These are phyloP conservation scores for Acrossocheilus wenchowensis DNA, from an alignment of 2,797 vertebrate species.

Conservation along the genomic window DNA sequence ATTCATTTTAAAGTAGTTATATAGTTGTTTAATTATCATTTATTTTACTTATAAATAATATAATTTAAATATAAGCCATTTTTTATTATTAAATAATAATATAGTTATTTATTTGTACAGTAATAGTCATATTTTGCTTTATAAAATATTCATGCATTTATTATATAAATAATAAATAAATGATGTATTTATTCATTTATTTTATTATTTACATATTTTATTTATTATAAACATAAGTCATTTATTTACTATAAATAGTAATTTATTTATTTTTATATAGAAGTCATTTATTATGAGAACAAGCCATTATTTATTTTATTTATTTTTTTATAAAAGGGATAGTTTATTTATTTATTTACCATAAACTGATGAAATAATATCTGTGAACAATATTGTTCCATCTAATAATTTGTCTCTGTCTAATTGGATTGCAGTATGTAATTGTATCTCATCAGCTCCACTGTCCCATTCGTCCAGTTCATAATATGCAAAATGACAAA, in stretches of 20 bases:
- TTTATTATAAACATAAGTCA: not conserved
- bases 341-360: too few species aligned
- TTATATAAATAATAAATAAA: not conserved
- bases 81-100: not conserved
- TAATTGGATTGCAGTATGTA: not conserved
- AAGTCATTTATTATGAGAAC: too few species aligned
- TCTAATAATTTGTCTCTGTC: not conserved
- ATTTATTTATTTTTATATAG: not conserved
- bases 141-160: not conserved
- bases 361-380: too few species aligned
- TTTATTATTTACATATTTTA: too few species aligned
- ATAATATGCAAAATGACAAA: not conserved
- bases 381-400: not conserved
- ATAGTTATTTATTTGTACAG: not conserved
- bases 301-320: too few species aligned
- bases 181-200: not conserved
- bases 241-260: not conserved
- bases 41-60: not conserved
- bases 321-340: too few species aligned
- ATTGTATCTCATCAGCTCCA: not conserved
- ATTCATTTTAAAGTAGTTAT: not conserved
- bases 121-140: too few species aligned
- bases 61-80: not conserved
- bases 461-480: not conserved
- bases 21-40: not conserved